Base-by-base conservation (phyloP, 2,113 vertebrate genomes). In the Xenopus tropicalis region DNA sequence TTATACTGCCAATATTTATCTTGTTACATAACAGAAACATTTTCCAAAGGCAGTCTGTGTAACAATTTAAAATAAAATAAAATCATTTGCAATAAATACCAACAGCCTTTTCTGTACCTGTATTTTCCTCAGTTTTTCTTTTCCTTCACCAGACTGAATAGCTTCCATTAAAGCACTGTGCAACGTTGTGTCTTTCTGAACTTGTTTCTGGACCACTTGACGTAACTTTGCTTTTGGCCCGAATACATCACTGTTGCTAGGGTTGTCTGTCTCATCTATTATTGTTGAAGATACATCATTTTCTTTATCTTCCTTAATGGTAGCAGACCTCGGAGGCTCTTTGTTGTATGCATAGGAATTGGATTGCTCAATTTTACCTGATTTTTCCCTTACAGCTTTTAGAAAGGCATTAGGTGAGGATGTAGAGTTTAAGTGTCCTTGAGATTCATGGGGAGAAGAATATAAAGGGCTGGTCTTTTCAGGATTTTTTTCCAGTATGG, bases 91-190 rank as follows among this genome's bases (percentile, higher is more conserved):
- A n/a, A n/a, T n/a, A n/a, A n/a, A n/a, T n/a, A n/a, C n/a, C n/a
- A n/a, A n/a, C n/a, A n/a, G n/a, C n/a, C 25, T 7, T 37, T 37
- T 9, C 29, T 48, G 9, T 85, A 97, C 97, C 95, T 76, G 90
- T 83, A 97, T 95, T 94, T 96, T 99, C 71, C 87, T 91, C n/a
- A 99, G 93, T 13, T 82, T 82, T 14, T 93, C 91, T 72, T 85
- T 94, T 77, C 91, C 92, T 16, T 90, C 93, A 0, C 80, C 87
- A 0, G 89, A 87, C 78, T 97, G 96, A 84, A 99, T 98, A 37
- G 95, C 94, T 78, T 94, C 93, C 96, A 99, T 99, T 44, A 98
- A 88, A 24, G 86, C 89, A 58, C 89, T 91, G 83, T 99, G 97
- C 61, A 97, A 80, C 3, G 90, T 93, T 0, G 85, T 89, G 13